Evolutionary conservation across 2,888 invertebrate genomes (phyloP).

Genomic region (Rhogogaster chlorosoma): DNA sequence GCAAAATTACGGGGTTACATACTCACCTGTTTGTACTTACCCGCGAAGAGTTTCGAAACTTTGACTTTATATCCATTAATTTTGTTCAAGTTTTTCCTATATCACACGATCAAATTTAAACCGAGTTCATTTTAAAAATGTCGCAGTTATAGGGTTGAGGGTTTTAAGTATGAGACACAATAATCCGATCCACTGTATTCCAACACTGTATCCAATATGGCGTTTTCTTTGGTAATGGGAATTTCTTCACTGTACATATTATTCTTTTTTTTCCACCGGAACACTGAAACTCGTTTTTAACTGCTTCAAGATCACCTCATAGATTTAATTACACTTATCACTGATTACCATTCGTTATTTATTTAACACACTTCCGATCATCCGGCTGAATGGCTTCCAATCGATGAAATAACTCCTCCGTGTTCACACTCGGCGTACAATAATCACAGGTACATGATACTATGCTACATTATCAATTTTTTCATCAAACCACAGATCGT

Average conservation of each 20-base stretch:
- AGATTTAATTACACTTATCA: constrained; percentile 11
- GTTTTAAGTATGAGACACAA: constrained; percentile 38
- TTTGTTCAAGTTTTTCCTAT: neutral
- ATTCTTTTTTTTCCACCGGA: neutral
- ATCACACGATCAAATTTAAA: neutral
- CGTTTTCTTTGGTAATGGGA: constrained; percentile 40
- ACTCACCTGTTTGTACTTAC: constrained; percentile 45
- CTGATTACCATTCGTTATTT: constrained; percentile 38
- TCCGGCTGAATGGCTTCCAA: neutral
- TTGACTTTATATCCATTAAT: constrained; percentile 1
- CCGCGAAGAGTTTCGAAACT: neutral
- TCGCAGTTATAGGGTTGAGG: neutral
- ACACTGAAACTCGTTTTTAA: neutral
- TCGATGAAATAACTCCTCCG: neutral
- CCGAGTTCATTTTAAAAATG: neutral
- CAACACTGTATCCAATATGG: constrained; percentile 65
- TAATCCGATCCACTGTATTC: constrained; percentile 69
- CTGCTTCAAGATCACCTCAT: constrained; percentile 26
- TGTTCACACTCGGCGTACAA: neutral
- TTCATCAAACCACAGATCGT: constrained; percentile 5
- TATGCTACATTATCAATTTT: neutral
- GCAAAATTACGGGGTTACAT: neutral
- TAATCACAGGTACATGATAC: neutral
- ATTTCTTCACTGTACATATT: constrained; percentile 42
- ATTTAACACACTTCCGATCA: constrained; percentile 17